Evolutionary conservation across 1,140 invertebrate genomes (phyloP), one percentile per base, ranked within the genome.

Genomic region (Lasioglossum baleicum): DNA sequence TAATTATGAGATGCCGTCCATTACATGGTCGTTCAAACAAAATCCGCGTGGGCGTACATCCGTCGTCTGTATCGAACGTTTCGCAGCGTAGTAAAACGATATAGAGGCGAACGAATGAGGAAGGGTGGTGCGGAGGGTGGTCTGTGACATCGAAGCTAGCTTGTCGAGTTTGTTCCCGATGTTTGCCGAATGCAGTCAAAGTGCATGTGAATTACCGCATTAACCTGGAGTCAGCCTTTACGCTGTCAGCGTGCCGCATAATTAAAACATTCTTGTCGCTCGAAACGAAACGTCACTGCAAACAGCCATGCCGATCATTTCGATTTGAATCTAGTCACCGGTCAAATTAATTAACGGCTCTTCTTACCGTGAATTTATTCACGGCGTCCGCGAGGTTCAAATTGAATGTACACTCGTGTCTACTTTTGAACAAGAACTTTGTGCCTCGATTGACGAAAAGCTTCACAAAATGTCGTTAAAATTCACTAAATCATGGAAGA

Each of bases 161-260:
- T 88, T 82, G 86, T 86, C 72, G 84, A 91, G 90, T 92, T 92
- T 90, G 88, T 90, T 84, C 75, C 81, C 80, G 77, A 74, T 91
- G 88, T 92, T 92, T 91, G 84, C 87, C 80, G 83, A 92, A 89
- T 89, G 88, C 85, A 87, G 90, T 91, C 91, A 92, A 92, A 92
- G 90, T 92, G 90, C 90, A 92, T 91, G 87, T 84, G 90, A 92
- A 92, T 92, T 90, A 90, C 86, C 85, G 84, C 90, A 92, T 91
- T 89, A 92, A 91, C 87, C 86, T 86, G 86, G 81, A 85, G 83
- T 86, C 81, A 81, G 76, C 76, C 82, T 84, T 76, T 82, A 67
- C 76, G 71, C 71, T 75, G 72, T 72, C 75, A 72, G 64, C 79
- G 72, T 67, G 66, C 80, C 75, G 76, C 81, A 83, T 89, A 90